Conservation (phyloP, 2,797 vertebrate species). For the Todus mexicanus region DNA sequence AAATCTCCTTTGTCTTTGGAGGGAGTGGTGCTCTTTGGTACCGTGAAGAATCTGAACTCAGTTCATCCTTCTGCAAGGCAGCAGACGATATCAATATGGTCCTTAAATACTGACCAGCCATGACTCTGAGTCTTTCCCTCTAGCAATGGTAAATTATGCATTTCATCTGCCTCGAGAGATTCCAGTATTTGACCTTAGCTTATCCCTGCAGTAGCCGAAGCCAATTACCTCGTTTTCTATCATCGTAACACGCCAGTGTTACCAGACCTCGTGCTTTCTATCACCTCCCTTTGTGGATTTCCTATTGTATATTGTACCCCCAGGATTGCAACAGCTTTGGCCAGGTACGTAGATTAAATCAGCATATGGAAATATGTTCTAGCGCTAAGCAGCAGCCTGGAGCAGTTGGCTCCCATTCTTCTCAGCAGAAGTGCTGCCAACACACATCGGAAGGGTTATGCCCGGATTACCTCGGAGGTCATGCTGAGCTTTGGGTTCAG, state of each 20-base stretch:
- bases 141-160: background rate
- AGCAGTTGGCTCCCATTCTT: background rate
- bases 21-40: background rate
- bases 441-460: background rate
- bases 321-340: background rate
- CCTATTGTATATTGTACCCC: background rate
- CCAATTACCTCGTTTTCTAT: background rate
- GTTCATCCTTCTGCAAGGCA: background rate
- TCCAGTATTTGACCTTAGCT: background rate
- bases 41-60: background rate
- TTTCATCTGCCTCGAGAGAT: background rate
- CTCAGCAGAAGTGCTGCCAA: background rate
- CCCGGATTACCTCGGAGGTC: background rate
- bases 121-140: background rate
- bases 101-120: background rate
- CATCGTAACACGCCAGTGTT: background rate
- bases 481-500: background rate
- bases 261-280: background rate
- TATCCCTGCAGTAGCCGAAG: background rate
- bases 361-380: slow-evolving; percentile 64
- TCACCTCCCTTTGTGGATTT: background rate
- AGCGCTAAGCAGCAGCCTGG: background rate
- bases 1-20: background rate
- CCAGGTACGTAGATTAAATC: slow-evolving; percentile 56
- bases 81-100: background rate